These are phyloP conservation scores for Heptranchias perlo DNA, from an alignment of 2,113 vertebrate genomes.

Conservation along the genomic window DNA sequence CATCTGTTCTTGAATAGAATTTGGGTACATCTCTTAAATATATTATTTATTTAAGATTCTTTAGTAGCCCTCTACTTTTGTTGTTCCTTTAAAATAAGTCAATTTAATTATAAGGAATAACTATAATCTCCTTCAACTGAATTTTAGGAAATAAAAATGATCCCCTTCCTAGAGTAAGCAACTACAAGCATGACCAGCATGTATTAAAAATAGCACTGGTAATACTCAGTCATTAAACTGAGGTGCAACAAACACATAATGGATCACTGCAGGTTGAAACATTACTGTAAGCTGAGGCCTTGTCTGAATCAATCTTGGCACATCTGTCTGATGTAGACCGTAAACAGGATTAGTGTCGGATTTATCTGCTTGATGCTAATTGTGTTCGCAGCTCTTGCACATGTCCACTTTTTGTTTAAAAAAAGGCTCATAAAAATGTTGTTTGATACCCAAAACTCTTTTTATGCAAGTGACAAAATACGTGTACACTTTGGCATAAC, in stretches of 20 bases:
- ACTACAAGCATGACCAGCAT: conserved; percentile 26
- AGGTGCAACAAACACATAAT: conserved; percentile 58
- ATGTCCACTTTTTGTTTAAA: conserved; percentile 62
- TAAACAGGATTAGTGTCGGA: conserved; percentile 86
- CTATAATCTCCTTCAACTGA: conserved; percentile 68
- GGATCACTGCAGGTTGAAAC: conserved; percentile 57
- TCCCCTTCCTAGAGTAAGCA: conserved; percentile 54
- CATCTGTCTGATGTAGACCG: conserved; percentile 80
- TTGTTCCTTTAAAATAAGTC: conserved; percentile 57
- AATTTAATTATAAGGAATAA: conserved; percentile 78
- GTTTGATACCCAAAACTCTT: conserved; percentile 51
- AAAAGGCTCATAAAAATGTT: conserved; percentile 54
- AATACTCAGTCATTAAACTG: conserved; percentile 56
- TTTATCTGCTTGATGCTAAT: conserved; percentile 87
- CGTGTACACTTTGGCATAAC: conserved; percentile 45
- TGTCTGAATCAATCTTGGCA: conserved; percentile 84
- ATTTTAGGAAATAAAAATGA: conserved; percentile 50
- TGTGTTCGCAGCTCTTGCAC: conserved; percentile 78
- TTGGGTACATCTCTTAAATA: conserved; percentile 67
- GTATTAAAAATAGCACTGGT: conserved; percentile 47
- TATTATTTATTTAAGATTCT: conserved; percentile 75
- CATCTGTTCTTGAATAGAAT: conserved; percentile 73
- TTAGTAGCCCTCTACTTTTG: conserved; percentile 61
- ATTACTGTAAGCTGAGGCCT: conserved; percentile 72
- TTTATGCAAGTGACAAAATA: conserved; percentile 42